phyloP scores from a whole-genome alignment of 1,140 invertebrate genomes.

The Drosophila subobscura region DNA sequence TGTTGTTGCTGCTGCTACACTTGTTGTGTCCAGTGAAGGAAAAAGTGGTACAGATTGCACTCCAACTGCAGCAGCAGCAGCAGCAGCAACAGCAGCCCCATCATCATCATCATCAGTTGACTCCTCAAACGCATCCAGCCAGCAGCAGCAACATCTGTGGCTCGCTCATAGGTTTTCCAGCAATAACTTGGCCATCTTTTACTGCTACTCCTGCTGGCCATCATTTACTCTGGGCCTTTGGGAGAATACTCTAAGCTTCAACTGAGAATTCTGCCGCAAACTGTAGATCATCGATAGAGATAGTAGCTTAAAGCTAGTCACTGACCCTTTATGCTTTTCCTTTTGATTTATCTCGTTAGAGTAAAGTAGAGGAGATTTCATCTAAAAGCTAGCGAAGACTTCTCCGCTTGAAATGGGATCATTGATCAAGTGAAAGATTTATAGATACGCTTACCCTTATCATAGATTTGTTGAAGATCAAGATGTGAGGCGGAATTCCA shows the following conservation, averaged over 20 bases:
- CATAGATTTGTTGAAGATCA: too few species aligned
- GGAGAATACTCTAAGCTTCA: background rate
- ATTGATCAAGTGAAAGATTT: too few species aligned
- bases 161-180: slow-evolving; percentile 52
- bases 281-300: background rate
- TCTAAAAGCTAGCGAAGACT: too few species aligned
- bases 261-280: slow-evolving; percentile 4
- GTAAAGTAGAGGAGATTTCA: too few species aligned
- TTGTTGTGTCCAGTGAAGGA: slow-evolving; percentile 73
- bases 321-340: too few species aligned
- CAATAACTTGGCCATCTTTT: slow-evolving; percentile 17
- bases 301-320: too few species aligned
- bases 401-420: too few species aligned
- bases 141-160: slow-evolving; percentile 32
- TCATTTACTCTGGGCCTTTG: slow-evolving; percentile 22
- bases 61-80: slow-evolving; percentile 39
- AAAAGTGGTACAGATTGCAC: slow-evolving; percentile 78
- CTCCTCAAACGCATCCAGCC: slow-evolving; percentile 48
- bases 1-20: slow-evolving; percentile 58
- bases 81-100: slow-evolving; percentile 28
- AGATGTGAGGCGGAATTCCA: too few species aligned
- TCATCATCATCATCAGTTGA: slow-evolving; percentile 31
- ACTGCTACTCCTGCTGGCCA: slow-evolving; percentile 34
- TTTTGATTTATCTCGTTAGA: too few species aligned
- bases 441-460: too few species aligned